Percentiles rank a stretch among this genome's conserved stretches.
These are phyloP conservation scores for Pseudorasbora parva DNA, from an alignment of 2,113 vertebrate species.

Conservation along the genomic window DNA sequence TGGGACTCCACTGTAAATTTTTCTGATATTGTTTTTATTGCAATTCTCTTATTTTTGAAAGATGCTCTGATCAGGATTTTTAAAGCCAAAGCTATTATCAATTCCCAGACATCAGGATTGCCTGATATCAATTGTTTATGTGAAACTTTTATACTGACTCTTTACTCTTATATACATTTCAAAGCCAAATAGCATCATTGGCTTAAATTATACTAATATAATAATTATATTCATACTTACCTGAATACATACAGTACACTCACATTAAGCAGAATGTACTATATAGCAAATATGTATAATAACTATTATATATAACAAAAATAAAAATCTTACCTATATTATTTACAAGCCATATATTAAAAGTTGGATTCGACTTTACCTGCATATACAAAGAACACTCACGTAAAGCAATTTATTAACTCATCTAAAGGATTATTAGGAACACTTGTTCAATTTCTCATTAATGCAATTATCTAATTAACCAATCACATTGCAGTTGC, in stretches of 20 bases:
- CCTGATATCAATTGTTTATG: neutral
- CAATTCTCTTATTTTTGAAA: neutral
- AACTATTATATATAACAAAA: no score
- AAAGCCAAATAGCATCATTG: neutral
- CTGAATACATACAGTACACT: no score
- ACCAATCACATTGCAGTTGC: no score
- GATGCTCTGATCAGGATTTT: neutral
- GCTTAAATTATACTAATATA: no score
- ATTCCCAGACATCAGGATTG: neutral
- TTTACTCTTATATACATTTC: neutral
- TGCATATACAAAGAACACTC: neutral
- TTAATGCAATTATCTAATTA: no score
- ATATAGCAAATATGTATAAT: no score
- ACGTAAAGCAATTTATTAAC: neutral
- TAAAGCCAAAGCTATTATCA: neutral
- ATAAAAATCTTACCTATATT: neutral
- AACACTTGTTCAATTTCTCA: no score
- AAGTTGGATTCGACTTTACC: neutral
- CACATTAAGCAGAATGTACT: no score
- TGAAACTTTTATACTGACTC: neutral
- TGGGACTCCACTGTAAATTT: neutral
- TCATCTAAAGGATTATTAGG: no score
- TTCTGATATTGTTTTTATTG: constrained; percentile 18
- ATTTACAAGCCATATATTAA: neutral
- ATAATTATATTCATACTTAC: no score